Evolutionary conservation across 2,113 vertebrate genomes (phyloP), one percentile per base, ranked within the genome.

Genomic region (Canis aureus): DNA sequence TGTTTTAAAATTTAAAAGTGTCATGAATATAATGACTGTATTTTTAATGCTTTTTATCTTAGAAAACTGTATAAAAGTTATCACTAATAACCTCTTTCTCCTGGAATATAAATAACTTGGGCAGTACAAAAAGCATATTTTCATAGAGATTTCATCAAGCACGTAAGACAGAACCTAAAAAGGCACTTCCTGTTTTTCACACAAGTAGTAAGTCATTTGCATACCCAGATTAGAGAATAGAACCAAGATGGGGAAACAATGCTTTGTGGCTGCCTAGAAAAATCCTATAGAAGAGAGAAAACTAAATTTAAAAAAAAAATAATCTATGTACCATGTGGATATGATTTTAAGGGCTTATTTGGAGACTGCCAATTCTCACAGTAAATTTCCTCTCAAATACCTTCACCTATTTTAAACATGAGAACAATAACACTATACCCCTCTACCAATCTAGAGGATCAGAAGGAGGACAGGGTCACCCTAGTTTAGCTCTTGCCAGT

Each of bases 101-200:
- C 23, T 95, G 64, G 73, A 7, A 85, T 97, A 96, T 91, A 83
- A 92, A 35, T 93, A 94, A 82, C 1, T 78, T 89, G 55, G 19
- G n/a, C 92, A 64, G n/a, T 74, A 93, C 76, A 91, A 97, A 76
- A 85, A 59, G 29, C 97, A 94, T 51, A 79, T 6, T 16, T 73
- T 93, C 81, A 79, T 51, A 97, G 23, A 53, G 67, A 51, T 96
- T 66, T 89, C 97, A 98, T 97, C 95, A 98, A 29, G 69, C 93
- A 96, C 89, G 79, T 78, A 98, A 97, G 22, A 62, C 3, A 90
- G 55, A 85, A 97, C 11, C 0, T 88, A 97, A n/a, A 98, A 99
- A 99, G 98, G 98, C 98, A 98, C 98, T 98, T 99, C 98, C 98
- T 99, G 98, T 99, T 99, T 99, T 99, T 99, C 95, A 98, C 84